phyloP scores from a whole-genome alignment of 2,113 vertebrate genomes.

The Strix aluco region DNA sequence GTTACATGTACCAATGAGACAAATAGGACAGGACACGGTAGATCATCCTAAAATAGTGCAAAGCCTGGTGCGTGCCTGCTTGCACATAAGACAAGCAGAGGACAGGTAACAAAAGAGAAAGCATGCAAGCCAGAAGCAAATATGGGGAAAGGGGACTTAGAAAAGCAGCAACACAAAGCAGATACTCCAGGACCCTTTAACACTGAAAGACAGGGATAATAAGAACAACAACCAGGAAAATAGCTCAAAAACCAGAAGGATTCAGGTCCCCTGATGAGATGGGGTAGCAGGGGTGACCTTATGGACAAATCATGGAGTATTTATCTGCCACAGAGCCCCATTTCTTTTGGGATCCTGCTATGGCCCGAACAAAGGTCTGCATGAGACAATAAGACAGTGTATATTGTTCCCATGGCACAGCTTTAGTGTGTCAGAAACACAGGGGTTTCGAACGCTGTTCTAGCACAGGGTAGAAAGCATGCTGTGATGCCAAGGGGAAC shows the following conservation, averaged over 20 bases:
- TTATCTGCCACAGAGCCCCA: not conserved
- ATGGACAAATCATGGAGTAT: not conserved
- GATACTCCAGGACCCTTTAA: not conserved
- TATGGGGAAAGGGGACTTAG: not conserved
- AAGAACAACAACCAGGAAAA: not conserved
- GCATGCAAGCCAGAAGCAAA: not conserved
- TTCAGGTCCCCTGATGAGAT: not conserved
- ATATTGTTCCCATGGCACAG: not conserved
- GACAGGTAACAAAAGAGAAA: not conserved
- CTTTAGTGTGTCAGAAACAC: not conserved
- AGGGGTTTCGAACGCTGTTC: not conserved
- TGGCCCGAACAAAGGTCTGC: not conserved
- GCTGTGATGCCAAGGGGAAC: not conserved
- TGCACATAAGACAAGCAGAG: not conserved
- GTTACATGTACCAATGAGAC: not conserved
- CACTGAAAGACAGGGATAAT: not conserved
- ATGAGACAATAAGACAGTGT: not conserved
- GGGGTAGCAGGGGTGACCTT: not conserved
- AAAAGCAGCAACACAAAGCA: not conserved
- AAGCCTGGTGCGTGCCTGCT: not conserved
- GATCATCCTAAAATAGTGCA: not conserved
- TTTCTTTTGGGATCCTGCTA: not conserved
- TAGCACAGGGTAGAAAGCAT: not conserved
- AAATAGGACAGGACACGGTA: not conserved
- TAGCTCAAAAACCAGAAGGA: not conserved